A percentile compares a stretch with the other conserved stretches of the same genome.
Conservation (phyloP, 2,113 vertebrate species). For the Seriola rivoliana region DNA sequence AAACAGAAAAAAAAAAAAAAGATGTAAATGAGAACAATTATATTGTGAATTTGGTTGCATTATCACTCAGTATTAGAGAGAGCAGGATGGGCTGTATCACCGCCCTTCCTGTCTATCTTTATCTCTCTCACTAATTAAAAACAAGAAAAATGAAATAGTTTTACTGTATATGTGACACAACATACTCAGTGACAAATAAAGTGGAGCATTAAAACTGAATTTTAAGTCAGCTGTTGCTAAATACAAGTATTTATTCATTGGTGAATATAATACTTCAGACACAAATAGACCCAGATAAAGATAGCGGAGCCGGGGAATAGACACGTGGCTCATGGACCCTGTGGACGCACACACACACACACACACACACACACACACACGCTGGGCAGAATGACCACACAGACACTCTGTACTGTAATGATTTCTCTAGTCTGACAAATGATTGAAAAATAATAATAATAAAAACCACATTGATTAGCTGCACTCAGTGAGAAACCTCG, state of each 20-base stretch:
- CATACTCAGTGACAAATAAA: background rate
- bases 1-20: background rate
- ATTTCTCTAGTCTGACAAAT: background rate
- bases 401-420: background rate
- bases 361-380: too few relatives aligned
- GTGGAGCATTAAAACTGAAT: background rate
- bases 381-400: too few relatives aligned
- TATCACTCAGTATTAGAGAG: background rate
- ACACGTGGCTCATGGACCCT: background rate
- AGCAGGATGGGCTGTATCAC: background rate
- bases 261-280: background rate
- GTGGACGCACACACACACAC: background rate
- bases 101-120: background rate
- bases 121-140: background rate
- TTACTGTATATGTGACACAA: background rate
- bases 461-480: slow-evolving; percentile 24
- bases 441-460: slow-evolving; percentile 24
- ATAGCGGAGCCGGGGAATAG: too few relatives aligned
- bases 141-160: background rate
- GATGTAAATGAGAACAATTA: background rate
- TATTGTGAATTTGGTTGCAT: background rate
- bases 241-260: background rate
- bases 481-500: background rate
- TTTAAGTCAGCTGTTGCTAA: too few relatives aligned
- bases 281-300: background rate